These are phyloP conservation scores for Vireo griseus DNA, from an alignment of 2,797 vertebrate species.

Conservation along the genomic window DNA sequence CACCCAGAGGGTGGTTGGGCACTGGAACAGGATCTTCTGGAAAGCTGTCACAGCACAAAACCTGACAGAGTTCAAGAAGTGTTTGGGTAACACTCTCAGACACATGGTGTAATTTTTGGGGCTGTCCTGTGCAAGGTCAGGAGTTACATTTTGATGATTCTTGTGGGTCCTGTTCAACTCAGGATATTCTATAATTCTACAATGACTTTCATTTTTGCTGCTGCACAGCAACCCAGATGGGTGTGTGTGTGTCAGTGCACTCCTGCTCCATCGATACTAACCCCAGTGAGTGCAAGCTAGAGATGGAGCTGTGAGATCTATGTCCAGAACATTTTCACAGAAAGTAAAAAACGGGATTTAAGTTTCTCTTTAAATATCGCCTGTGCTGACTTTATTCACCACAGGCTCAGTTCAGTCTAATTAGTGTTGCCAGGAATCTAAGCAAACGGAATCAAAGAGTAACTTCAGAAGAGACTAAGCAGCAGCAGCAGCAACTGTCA, in stretches of 20 bases:
- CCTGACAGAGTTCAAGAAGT: background rate
- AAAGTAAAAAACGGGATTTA: background rate
- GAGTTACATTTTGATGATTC: background rate
- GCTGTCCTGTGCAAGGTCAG: background rate
- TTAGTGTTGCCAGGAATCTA: slow-evolving; percentile 47
- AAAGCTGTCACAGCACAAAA: background rate
- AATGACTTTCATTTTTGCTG: background rate
- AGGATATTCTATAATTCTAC: background rate
- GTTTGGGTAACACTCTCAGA: background rate
- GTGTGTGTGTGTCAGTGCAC: background rate
- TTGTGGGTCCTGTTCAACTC: background rate
- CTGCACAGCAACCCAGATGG: background rate
- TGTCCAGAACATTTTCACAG: background rate
- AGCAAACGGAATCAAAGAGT: slow-evolving; percentile 39
- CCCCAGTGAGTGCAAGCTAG: background rate
- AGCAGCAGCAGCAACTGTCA: slow-evolving; percentile 27
- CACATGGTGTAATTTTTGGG: background rate
- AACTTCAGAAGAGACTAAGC: slow-evolving; percentile 44
- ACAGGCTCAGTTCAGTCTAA: slow-evolving; percentile 37
- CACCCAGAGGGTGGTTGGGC: background rate
- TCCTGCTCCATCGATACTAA: background rate
- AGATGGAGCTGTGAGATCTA: background rate
- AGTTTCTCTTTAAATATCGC: background rate
- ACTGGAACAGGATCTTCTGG: background rate
- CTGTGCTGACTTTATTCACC: slow-evolving; percentile 4